Evolutionary conservation across 2,888 invertebrate species (phyloP).

Genomic region (Acrobasis repandana): DNA sequence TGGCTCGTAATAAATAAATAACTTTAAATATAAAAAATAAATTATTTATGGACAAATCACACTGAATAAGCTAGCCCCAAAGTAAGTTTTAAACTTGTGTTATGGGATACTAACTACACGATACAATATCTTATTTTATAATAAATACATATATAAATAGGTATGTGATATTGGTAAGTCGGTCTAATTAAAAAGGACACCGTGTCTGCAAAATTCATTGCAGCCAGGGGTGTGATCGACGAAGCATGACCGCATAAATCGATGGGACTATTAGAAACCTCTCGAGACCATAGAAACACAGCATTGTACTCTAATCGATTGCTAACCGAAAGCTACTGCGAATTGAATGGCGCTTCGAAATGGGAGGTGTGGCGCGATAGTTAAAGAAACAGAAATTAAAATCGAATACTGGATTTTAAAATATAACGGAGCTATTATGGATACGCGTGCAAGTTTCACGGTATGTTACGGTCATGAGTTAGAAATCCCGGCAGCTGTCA

Average conservation of each 20-base stretch:
- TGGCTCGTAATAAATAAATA: too few relatives aligned
- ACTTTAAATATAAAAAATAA: too few relatives aligned
- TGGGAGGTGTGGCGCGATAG: constrained; percentile 70
- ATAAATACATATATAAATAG: neutral
- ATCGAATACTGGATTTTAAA: constrained; percentile 58
- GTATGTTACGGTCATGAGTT: constrained; percentile 57
- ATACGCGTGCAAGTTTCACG: constrained; percentile 70
- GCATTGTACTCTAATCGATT: constrained; percentile 59
- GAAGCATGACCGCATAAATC: constrained; percentile 66
- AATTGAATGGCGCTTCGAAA: constrained; percentile 55
- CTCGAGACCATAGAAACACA: constrained; percentile 57
- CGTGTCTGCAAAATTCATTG: constrained; percentile 50
- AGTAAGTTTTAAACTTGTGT: too few relatives aligned
- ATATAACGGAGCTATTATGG: constrained; percentile 69
- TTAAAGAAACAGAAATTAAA: constrained; percentile 63
- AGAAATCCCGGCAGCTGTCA: constrained; percentile 75
- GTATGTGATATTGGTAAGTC: constrained; percentile 29
- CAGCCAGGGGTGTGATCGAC: constrained; percentile 67
- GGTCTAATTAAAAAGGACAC: constrained; percentile 50
- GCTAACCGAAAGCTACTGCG: constrained; percentile 47
- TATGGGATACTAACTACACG: too few relatives aligned
- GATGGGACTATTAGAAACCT: constrained; percentile 63
- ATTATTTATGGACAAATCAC: too few relatives aligned
- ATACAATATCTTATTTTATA: too few relatives aligned
- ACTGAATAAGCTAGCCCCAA: too few relatives aligned